Conservation (phyloP, 2,797 vertebrate species). For the Acanthurus tractus region DNA sequence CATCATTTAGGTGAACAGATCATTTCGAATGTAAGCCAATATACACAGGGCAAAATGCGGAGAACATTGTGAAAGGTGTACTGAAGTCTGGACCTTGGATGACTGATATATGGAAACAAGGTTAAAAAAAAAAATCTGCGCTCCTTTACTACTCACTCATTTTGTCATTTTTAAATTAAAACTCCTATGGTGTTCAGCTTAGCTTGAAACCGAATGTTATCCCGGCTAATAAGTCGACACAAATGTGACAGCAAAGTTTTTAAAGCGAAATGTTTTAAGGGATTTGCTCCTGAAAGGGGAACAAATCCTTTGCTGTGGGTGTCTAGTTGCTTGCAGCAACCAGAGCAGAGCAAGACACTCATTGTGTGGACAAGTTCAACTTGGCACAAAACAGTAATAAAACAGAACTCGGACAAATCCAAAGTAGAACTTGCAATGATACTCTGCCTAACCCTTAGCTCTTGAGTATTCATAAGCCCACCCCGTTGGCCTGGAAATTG, state of each 20-base stretch:
- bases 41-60: conserved; percentile 11
- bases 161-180: conserved; percentile 24
- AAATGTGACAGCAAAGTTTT: conserved; percentile 18
- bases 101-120: conserved; percentile 7
- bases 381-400: conserved; percentile 5
- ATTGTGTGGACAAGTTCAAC: conserved; percentile 23
- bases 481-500: neutral
- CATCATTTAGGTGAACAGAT: no score
- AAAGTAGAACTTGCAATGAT: conserved; percentile 6
- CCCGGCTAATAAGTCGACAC: conserved; percentile 23
- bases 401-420: conserved; percentile 8
- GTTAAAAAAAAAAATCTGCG: conserved; percentile 3
- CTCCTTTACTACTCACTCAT: conserved; percentile 12
- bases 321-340: conserved; percentile 45
- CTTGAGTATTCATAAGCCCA: neutral
- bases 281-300: conserved; percentile 50
- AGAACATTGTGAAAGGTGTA: neutral
- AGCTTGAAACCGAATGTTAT: conserved; percentile 8
- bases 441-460: neutral
- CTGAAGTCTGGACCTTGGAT: neutral
- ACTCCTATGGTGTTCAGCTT: neutral
- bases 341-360: conserved; percentile 29
- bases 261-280: conserved; percentile 36
- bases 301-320: conserved; percentile 42
- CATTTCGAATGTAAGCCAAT: neutral